Evolutionary conservation across 2,797 vertebrate genomes (phyloP).

Genomic region (Gobionotothen gibberifrons): DNA sequence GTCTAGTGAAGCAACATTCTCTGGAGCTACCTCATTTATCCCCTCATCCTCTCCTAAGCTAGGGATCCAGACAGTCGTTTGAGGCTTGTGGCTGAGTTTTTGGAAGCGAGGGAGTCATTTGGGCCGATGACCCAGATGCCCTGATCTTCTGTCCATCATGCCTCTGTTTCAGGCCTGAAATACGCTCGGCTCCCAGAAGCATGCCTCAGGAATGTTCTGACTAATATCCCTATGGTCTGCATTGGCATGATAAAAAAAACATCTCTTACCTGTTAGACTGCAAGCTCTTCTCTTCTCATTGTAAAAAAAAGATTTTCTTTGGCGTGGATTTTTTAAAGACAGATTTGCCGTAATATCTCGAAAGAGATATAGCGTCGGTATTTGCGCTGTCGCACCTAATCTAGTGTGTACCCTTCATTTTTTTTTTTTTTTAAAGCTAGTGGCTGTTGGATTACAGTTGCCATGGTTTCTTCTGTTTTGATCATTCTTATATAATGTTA

Average conservation of each 20-base stretch:
- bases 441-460: slow-evolving; percentile 69
- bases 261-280: slow-evolving; percentile 39
- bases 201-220: slow-evolving; percentile 57
- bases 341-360: slow-evolving; percentile 7
- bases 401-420: slow-evolving; percentile 30
- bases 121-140: slow-evolving; percentile 58
- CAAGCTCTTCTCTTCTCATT: slow-evolving; percentile 17
- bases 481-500: slow-evolving; percentile 80
- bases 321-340: slow-evolving; percentile 25
- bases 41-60: slow-evolving; percentile 75
- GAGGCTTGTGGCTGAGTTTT: slow-evolving; percentile 59
- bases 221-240: slow-evolving; percentile 50
- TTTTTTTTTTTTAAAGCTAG: slow-evolving; percentile 40
- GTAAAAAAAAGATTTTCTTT: slow-evolving; percentile 30
- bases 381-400: slow-evolving; percentile 56
- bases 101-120: slow-evolving; percentile 55
- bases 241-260: slow-evolving; percentile 50
- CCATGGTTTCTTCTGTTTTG: slow-evolving; percentile 81
- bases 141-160: slow-evolving; percentile 65
- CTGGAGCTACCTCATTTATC: slow-evolving; percentile 73
- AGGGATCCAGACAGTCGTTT: slow-evolving; percentile 65
- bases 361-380: slow-evolving; percentile 43
- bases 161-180: slow-evolving; percentile 62
- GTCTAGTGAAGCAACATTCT: slow-evolving; percentile 68
- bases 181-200: slow-evolving; percentile 55